Conservation (phyloP, 2,888 invertebrate species). For the Meiosimyza decipiens region DNA sequence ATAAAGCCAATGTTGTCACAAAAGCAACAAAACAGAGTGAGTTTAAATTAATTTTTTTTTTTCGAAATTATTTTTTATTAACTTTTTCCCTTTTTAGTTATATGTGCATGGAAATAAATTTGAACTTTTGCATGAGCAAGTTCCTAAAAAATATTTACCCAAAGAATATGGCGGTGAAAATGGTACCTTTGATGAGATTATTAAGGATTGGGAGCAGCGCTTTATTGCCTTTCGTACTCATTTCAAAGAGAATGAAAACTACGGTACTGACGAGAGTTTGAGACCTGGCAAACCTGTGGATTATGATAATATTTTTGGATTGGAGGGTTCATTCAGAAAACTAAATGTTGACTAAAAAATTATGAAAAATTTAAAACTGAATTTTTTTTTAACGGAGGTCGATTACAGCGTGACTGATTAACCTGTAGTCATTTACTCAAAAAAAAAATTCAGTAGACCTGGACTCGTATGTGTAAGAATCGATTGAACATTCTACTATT, state of each 20-base stretch:
- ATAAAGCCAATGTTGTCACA: slow-evolving; percentile 72
- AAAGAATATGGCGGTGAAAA: slow-evolving; percentile 76
- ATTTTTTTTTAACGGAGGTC: not conserved
- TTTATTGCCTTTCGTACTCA: slow-evolving; percentile 51
- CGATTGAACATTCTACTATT: too few species aligned
- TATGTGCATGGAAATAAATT: slow-evolving; percentile 70
- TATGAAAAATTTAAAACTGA: not conserved
- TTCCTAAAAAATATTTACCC: slow-evolving; percentile 73
- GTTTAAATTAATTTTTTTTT: not conserved
- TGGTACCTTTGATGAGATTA: slow-evolving; percentile 64
- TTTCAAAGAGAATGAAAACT: slow-evolving; percentile 54
- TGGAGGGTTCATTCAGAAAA: slow-evolving; percentile 61
- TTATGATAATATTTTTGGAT: slow-evolving; percentile 57
- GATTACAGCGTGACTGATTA: not conserved
- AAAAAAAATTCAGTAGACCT: too few species aligned
- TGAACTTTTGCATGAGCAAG: slow-evolving; percentile 70
- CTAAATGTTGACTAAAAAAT: slow-evolving; percentile 55
- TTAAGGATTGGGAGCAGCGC: slow-evolving; percentile 53
- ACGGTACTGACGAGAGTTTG: slow-evolving; percentile 55
- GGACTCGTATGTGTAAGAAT: too few species aligned
- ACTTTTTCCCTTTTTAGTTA: slow-evolving; percentile 62
- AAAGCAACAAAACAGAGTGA: slow-evolving; percentile 72
- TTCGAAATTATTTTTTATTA: slow-evolving; percentile 4
- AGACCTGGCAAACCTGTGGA: slow-evolving; percentile 55
- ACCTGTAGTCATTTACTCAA: not conserved